Conservation (phyloP, 2,888 invertebrate species). For the Drosophila picticornis region DNA sequence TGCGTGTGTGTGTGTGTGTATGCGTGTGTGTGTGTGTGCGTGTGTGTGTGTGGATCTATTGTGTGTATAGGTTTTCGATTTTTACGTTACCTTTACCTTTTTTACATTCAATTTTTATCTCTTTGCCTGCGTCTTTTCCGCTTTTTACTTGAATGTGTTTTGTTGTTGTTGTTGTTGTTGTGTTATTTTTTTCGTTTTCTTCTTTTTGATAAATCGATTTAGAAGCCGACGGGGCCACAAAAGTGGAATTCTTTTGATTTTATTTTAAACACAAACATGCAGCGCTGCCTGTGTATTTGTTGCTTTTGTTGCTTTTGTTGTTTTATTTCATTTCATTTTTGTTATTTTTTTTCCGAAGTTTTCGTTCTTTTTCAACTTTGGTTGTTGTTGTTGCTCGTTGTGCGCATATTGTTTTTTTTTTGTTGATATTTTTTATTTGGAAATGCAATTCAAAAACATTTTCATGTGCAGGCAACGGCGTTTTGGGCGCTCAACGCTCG, state of each 20-base stretch:
- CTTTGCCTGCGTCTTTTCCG: conserved; percentile 80
- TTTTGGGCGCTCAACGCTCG: conserved; percentile 37
- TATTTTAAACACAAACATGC: conserved; percentile 58
- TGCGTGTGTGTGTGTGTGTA: neutral
- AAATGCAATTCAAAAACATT: conserved; percentile 77
- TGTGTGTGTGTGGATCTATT: conserved; percentile 70
- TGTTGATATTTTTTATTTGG: conserved; percentile 74
- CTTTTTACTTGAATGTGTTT: conserved; percentile 56
- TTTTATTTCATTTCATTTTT: conserved; percentile 61
- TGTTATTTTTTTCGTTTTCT: conserved; percentile 63
- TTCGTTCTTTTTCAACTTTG: conserved; percentile 41
- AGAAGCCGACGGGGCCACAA: conserved; percentile 80
- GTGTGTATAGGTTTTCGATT: conserved; percentile 78
- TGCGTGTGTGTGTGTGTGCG: conserved; percentile 52
- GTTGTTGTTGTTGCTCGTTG: conserved; percentile 24
- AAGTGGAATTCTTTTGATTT: conserved; percentile 82
- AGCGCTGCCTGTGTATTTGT: conserved; percentile 27
- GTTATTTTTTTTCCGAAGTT: conserved; percentile 24
- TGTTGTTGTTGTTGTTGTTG: neutral
- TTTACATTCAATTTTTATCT: conserved; percentile 80
- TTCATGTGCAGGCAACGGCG: conserved; percentile 56
- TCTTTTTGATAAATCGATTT: conserved; percentile 81
- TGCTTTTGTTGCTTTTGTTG: conserved; percentile 29
- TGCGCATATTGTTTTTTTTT: conserved; percentile 50
- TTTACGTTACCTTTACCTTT: conserved; percentile 75